Evolutionary conservation across 1,140 invertebrate genomes (phyloP), one percentile per base, ranked within the genome.

Genomic region (Branchinecta lynchi): DNA sequence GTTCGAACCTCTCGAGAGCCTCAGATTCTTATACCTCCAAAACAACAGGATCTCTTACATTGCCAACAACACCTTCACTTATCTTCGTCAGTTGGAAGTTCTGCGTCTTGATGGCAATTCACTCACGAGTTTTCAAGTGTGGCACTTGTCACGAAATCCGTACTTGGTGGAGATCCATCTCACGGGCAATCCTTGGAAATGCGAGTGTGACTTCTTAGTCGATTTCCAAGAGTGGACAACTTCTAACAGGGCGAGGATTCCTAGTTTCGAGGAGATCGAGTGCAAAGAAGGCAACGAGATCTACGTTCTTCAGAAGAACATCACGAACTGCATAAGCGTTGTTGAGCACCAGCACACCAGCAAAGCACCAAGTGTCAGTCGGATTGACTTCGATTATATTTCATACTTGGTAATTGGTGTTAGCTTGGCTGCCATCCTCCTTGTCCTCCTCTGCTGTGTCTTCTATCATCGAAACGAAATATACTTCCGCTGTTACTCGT

Each of bases 21-120:
- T 94, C 72, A 81, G 86, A 3, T 90, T 93, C 75, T 80, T 94
- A 12, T 92, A 94, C 80, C 79, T 96, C 70, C 90, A 94, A 78
- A 85, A 88, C 76, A 95, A 95, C 81, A 82, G 85, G 74, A 88
- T 95, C 74, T 83, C 86, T 67, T 87, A 84, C 75, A 89, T 95
- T 70, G 87, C 88, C 76, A 92, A 92, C 77, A 83, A 86, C 72
- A 93, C 90, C 21, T 94, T 95, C 77, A 81, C 85, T 43, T 85
- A 86, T 75, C 80, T 95, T 76, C 86, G 86, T 74, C 85, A 87
- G 73, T 81, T 95, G 74, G 87, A 93, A 79, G 85, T 93, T 9
- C 79, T 95, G 9, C 83, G 89, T 10, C 81, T 95, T 45, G 90
- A 94, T 76, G 87, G 89, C 73, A 95, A 95, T 78, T 83, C 85